Evolutionary conservation across 2,888 invertebrate genomes (phyloP), one percentile per base, ranked within the genome.

Genomic region (Stictocephala bisonia): DNA sequence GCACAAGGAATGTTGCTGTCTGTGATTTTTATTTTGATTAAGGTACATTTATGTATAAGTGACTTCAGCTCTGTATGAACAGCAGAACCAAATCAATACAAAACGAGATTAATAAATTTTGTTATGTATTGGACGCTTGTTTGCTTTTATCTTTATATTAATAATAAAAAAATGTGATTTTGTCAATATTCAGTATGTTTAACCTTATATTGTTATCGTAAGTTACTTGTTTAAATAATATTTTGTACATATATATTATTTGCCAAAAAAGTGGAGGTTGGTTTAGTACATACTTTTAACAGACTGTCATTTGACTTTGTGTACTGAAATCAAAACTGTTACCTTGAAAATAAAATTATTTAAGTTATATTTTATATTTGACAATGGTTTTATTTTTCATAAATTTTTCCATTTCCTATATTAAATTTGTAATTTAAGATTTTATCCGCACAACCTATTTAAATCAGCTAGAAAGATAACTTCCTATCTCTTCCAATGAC

Each of bases 311-410:
- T 44, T 64, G 60, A 60, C 60, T 56, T 60, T 51, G 64, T 64
- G 64, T 64, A 64, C 64, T 64, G 64, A 64, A 64, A 64, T 64
- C 64, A 64, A 64, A 64, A 64, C 64, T 64, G 64, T 64, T 64
- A 64, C 64, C 64, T 64, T 64, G 41, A 44, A 44, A 64, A 64
- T 64, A 64, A 40, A 64, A 44, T 64, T 64, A 64, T 64, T n/a
- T 64, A 64, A 64, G 64, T 64, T 64, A 64, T 64, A 64, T 64
- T 64, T 64, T 64, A 40, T 64, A 64, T 41, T 64, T 64, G 44
- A 44, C 9, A 44, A 9, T 44, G 9, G 9, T 44, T n/a, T 44
- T 44, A 44, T 44, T 44, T 44, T 11, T 11, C 35, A 6, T 31
- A 31, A 31, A 9, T 11, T 31, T 31, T 31, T 6, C 35, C 35